These are phyloP conservation scores for Chloroceryle aenea DNA, from an alignment of 2,113 vertebrate species.

Conservation along the genomic window DNA sequence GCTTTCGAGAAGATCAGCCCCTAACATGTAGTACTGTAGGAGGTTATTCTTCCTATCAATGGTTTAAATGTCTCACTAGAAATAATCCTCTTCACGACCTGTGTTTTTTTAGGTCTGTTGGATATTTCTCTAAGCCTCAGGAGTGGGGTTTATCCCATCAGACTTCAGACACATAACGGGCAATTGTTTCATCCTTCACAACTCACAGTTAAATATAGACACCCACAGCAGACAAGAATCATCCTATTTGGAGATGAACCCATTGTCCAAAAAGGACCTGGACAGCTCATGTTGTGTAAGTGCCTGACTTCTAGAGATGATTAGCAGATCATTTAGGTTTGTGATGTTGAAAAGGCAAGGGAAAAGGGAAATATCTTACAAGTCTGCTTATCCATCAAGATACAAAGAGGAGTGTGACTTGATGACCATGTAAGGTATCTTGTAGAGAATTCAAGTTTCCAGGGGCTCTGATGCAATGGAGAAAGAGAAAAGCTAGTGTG, in stretches of 20 bases:
- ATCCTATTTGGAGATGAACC: not conserved
- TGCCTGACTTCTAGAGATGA: not conserved
- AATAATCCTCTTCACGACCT: not conserved
- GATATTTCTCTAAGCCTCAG: not conserved
- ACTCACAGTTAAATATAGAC: not conserved
- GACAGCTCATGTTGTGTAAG: not conserved
- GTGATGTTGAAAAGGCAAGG: not conserved
- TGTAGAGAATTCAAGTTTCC: not conserved
- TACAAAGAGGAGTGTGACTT: not conserved
- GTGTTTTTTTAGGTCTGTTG: not conserved
- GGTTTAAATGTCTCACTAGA: not conserved
- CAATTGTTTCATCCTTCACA: not conserved
- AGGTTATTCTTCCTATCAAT: not conserved
- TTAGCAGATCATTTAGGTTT: not conserved
- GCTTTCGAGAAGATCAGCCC: not conserved
- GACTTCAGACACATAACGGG: not conserved
- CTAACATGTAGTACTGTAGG: not conserved
- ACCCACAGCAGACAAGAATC: not conserved
- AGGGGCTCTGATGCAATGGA: not conserved
- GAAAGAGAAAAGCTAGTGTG: not conserved
- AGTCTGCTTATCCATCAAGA: not conserved
- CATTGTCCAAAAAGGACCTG: not conserved
- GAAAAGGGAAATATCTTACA: not conserved
- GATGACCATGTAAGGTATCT: not conserved
- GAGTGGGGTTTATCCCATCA: not conserved